Evolutionary conservation across 2,888 invertebrate genomes (phyloP).

Genomic region (Stomorhina lunata): DNA sequence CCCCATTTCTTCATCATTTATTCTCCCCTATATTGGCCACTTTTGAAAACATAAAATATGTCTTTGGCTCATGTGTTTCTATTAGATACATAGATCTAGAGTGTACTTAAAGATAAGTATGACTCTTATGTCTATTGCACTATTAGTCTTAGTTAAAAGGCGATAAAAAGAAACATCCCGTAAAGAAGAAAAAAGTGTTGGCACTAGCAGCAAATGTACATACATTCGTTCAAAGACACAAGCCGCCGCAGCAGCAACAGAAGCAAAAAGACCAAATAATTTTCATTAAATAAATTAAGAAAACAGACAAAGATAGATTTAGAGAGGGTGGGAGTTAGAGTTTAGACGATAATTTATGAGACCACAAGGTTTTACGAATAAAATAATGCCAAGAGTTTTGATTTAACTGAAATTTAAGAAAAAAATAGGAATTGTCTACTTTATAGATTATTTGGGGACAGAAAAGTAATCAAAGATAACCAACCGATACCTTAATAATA

Average conservation of each 20-base stretch:
- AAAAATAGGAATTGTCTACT: no score
- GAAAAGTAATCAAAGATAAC: no score
- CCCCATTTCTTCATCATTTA: no score
- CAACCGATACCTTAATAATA: no score
- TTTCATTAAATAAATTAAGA: constrained; percentile 49
- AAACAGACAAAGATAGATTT: neutral
- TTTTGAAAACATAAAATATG: constrained; percentile 46
- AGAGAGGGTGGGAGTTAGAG: neutral
- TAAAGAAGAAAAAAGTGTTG: neutral
- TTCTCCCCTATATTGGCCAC: constrained; percentile 55
- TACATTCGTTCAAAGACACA: constrained; percentile 16
- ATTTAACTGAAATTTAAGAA: no score
- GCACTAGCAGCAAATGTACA: neutral
- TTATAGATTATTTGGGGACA: no score
- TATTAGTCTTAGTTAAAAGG: constrained; percentile 53
- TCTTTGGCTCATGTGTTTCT: constrained; percentile 6
- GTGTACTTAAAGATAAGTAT: constrained; percentile 61
- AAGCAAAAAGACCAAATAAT: constrained; percentile 23
- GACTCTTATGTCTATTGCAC: constrained; percentile 58
- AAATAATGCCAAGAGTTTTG: no score
- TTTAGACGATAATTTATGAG: neutral
- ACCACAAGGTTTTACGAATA: no score
- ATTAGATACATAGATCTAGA: constrained; percentile 47
- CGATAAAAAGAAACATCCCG: constrained; percentile 31
- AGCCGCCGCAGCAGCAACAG: neutral